Evolutionary conservation across 2,113 vertebrate species (phyloP).

Genomic region (Cryptomyrus ogoouensis): DNA sequence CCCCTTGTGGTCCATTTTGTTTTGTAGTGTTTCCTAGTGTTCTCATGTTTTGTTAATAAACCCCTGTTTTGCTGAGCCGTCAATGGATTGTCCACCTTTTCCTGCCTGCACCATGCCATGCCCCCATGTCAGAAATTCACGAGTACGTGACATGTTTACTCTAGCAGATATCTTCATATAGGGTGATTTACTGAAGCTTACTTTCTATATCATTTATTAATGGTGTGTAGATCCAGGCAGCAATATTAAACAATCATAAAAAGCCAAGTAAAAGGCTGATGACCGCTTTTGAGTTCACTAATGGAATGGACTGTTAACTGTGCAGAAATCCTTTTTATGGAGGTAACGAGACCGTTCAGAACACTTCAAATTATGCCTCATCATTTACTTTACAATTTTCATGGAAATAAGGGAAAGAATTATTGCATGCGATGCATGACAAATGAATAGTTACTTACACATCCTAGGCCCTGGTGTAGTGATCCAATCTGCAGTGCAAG

Average conservation of each 20-base stretch:
- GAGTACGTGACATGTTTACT: no score
- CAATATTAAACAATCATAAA: neutral
- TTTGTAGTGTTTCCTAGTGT: no score
- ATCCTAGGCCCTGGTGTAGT: slow-evolving; percentile 91
- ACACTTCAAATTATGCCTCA: neutral
- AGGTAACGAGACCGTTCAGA: neutral
- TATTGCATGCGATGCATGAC: neutral
- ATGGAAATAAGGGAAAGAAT: neutral
- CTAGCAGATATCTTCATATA: neutral
- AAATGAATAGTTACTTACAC: slow-evolving; percentile 74
- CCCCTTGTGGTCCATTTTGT: no score
- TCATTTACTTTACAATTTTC: neutral
- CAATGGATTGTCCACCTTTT: no score
- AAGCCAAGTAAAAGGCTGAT: neutral
- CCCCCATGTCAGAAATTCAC: no score
- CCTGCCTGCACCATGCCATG: no score
- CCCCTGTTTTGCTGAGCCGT: no score
- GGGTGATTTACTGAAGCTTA: neutral
- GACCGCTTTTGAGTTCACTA: neutral
- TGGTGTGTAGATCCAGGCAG: neutral
- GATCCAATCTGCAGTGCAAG: slow-evolving; percentile 79
- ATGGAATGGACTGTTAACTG: slow-evolving; percentile 19
- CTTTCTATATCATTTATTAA: neutral
- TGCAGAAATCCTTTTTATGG: slow-evolving; percentile 22
- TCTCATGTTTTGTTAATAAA: no score